Conservation (phyloP, 1,140 invertebrate species). For the Rhizoglyphus robini region DNA sequence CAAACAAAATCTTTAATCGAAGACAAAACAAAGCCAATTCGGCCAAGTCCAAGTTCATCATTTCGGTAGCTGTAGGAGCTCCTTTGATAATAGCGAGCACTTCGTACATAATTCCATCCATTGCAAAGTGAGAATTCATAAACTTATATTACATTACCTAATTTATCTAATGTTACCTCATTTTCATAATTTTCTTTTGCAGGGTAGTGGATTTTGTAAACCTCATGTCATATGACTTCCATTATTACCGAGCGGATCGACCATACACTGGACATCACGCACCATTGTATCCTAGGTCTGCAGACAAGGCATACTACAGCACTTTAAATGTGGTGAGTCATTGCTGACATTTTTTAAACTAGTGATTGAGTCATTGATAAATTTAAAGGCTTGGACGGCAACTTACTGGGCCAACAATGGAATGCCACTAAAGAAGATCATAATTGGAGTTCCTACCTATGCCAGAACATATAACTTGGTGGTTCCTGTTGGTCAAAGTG, state of each 20-base stretch:
- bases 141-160: conserved; percentile 14
- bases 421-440: conserved; percentile 63
- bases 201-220: conserved; percentile 26
- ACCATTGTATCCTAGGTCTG: conserved; percentile 45
- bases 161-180: conserved; percentile 20
- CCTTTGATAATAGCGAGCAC: conserved; percentile 52
- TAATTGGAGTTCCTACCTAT: conserved; percentile 77
- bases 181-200: conserved; percentile 17
- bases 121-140: conserved; percentile 47
- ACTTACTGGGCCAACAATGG: conserved; percentile 64
- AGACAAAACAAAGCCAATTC: not conserved
- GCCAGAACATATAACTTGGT: conserved; percentile 63
- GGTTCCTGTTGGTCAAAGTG: conserved; percentile 47
- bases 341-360: not conserved
- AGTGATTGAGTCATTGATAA: not conserved
- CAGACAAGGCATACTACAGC: conserved; percentile 48
- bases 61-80: conserved; percentile 61
- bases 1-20: not conserved
- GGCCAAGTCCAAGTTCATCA: conserved; percentile 34
- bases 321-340: conserved; percentile 53
- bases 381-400: conserved; percentile 49
- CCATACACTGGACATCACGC: conserved; percentile 63
- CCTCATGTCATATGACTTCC: conserved; percentile 26
- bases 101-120: conserved; percentile 56
- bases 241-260: conserved; percentile 18